Percentiles rank a stretch among this genome's conserved stretches.
Evolutionary conservation across 2,888 invertebrate species (phyloP).

Genomic region (Acronicta psi): DNA sequence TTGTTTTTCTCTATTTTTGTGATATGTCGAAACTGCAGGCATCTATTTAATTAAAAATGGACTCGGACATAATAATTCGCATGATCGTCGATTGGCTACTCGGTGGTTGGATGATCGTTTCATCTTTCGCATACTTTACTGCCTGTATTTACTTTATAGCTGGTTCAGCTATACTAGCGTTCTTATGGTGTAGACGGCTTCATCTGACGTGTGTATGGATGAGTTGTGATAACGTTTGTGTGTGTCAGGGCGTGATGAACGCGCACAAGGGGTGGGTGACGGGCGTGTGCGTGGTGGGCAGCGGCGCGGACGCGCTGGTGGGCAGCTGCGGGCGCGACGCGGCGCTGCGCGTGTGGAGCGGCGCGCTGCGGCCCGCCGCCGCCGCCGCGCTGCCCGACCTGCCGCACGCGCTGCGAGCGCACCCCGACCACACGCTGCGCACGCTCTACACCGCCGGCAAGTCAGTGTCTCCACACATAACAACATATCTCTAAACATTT

Average conservation of each 20-base stretch:
- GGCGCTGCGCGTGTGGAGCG: slow-evolving; percentile 93
- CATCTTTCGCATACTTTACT: too few relatives aligned
- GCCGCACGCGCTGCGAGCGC: slow-evolving; percentile 91
- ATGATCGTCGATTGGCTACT: too few relatives aligned
- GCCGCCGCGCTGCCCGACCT: slow-evolving; percentile 86
- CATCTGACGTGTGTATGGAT: too few relatives aligned
- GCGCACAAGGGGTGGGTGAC: slow-evolving; percentile 97
- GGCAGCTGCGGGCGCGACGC: slow-evolving; percentile 94
- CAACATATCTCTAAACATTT: background rate
- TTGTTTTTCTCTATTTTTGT: too few relatives aligned
- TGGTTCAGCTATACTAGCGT: too few relatives aligned
- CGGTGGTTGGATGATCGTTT: too few relatives aligned
- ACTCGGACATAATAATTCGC: too few relatives aligned
- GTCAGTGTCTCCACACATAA: slow-evolving; percentile 85
- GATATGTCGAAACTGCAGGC: too few relatives aligned
- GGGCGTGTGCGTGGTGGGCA: slow-evolving; percentile 87
- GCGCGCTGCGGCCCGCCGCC: slow-evolving; percentile 87
- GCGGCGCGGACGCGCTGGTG: slow-evolving; percentile 78
- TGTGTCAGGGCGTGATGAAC: slow-evolving; percentile 90
- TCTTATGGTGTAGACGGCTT: too few relatives aligned
- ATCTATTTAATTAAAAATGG: too few relatives aligned
- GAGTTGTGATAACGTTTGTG: background rate
- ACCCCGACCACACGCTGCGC: slow-evolving; percentile 70
- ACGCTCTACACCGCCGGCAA: slow-evolving; percentile 94
- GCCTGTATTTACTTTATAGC: too few relatives aligned